These are phyloP conservation scores for Octonoba sinensis DNA, from an alignment of 2,888 invertebrate genomes.

Conservation along the genomic window DNA sequence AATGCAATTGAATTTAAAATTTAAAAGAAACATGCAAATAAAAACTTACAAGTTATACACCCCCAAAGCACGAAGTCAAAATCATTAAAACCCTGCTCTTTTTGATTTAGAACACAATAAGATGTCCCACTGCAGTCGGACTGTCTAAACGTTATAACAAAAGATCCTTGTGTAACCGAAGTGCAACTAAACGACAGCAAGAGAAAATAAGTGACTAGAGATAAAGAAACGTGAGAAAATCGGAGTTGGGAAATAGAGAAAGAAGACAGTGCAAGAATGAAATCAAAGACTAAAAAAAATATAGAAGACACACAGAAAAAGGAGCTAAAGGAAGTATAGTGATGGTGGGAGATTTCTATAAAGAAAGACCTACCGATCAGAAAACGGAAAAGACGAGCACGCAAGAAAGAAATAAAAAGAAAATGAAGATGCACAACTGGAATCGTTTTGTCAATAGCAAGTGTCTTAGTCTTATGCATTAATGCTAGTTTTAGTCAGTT, in stretches of 20 bases:
- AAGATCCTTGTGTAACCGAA: too few species aligned
- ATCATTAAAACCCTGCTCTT: too few species aligned
- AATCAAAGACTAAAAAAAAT: conserved; percentile 25
- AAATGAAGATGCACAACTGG: conserved; percentile 18
- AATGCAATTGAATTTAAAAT: too few species aligned
- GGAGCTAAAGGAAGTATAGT: conserved; percentile 45
- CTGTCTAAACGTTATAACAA: too few species aligned
- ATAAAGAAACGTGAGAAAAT: conserved; percentile 46
- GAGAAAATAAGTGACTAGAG: neutral
- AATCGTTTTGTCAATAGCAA: conserved; percentile 60
- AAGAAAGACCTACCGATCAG: conserved; percentile 45
- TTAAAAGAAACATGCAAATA: too few species aligned
- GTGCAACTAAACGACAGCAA: conserved; percentile 9
- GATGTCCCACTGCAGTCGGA: too few species aligned
- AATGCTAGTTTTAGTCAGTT: conserved; percentile 43
- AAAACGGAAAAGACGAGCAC: conserved; percentile 46
- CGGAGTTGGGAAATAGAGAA: conserved; percentile 32
- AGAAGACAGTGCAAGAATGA: conserved; percentile 32
- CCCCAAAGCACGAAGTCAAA: too few species aligned
- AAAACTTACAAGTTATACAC: too few species aligned
- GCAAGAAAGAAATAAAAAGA: conserved; percentile 12
- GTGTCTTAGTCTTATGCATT: conserved; percentile 37
- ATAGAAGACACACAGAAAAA: conserved; percentile 23
- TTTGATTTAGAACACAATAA: too few species aligned
- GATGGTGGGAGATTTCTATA: conserved; percentile 51